Evolutionary conservation across 2,113 vertebrate species (phyloP).

Genomic region (Eudyptes chrysolophus): DNA sequence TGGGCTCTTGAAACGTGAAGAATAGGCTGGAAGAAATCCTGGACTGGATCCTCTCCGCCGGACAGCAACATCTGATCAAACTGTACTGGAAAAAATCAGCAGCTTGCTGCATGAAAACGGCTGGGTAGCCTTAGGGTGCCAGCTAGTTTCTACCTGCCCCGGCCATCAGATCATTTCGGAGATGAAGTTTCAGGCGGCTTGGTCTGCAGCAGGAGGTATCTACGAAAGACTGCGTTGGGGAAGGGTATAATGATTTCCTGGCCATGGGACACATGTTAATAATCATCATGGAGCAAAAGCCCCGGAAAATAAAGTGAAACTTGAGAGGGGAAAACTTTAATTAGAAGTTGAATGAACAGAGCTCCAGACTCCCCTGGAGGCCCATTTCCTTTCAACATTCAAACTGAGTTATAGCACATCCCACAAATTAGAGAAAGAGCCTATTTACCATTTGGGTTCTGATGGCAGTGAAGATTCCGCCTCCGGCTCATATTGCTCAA

Average conservation of each 20-base stretch:
- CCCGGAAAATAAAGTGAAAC: slow-evolving; percentile 68
- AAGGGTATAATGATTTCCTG: slow-evolving; percentile 35
- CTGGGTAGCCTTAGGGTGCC: not conserved
- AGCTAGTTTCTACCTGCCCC: not conserved
- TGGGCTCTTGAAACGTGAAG: slow-evolving; percentile 46
- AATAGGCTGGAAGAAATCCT: slow-evolving; percentile 76
- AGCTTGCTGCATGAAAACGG: not conserved
- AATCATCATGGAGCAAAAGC: slow-evolving; percentile 60
- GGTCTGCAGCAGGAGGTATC: not conserved
- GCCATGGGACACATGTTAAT: slow-evolving; percentile 58
- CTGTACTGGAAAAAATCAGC: not conserved
- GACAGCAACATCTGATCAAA: not conserved
- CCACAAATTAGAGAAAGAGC: slow-evolving; percentile 58
- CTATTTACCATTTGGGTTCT: slow-evolving; percentile 51
- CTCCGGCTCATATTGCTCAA: slow-evolving; percentile 40
- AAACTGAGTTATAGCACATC: slow-evolving; percentile 68
- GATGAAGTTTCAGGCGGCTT: not conserved
- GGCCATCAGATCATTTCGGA: not conserved
- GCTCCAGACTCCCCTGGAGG: slow-evolving; percentile 60
- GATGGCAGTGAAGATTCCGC: slow-evolving; percentile 26
- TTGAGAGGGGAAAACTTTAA: slow-evolving; percentile 71
- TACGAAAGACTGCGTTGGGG: not conserved
- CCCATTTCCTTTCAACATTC: slow-evolving; percentile 68
- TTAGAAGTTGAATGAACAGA: slow-evolving; percentile 66
- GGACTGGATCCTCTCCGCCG: slow-evolving; percentile 68